Conservation (phyloP, 2,888 invertebrate genomes). For the Aspidiotus rigidus region DNA sequence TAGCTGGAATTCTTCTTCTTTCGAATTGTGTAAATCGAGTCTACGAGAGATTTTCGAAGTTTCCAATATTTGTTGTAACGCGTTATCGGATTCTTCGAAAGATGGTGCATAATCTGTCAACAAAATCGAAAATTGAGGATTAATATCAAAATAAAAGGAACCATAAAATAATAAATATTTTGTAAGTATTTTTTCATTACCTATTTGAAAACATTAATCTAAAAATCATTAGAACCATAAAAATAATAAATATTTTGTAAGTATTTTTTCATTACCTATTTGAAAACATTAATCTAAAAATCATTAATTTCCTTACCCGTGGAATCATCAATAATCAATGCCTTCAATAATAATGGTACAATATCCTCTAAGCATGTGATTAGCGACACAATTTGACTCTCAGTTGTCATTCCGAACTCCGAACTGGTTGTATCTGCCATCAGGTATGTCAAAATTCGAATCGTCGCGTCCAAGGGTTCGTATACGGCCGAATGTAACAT, state of each 20-base stretch:
- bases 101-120: constrained; percentile 50
- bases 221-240: background rate
- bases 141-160: background rate
- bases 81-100: constrained; percentile 67
- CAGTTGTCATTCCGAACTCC: constrained; percentile 26
- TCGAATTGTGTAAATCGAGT: constrained; percentile 47
- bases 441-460: constrained; percentile 36
- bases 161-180: background rate
- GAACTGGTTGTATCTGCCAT: constrained; percentile 38
- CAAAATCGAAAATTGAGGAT: background rate
- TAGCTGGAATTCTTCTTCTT: constrained; percentile 45
- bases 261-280: background rate
- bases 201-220: background rate
- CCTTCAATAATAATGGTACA: constrained; percentile 14
- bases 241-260: background rate
- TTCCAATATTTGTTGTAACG: constrained; percentile 47
- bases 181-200: background rate
- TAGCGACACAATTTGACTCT: constrained; percentile 3
- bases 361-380: constrained; percentile 15
- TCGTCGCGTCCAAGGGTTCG: constrained; percentile 15
- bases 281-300: background rate
- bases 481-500: constrained; percentile 19
- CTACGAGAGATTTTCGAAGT: constrained; percentile 2
- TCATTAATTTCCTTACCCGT: background rate
- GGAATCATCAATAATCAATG: constrained; percentile 6